A percentile compares a stretch with the other conserved stretches of the same genome.
phyloP scores from a whole-genome alignment of 2,797 vertebrate species.

The Dermochelys coriacea region DNA sequence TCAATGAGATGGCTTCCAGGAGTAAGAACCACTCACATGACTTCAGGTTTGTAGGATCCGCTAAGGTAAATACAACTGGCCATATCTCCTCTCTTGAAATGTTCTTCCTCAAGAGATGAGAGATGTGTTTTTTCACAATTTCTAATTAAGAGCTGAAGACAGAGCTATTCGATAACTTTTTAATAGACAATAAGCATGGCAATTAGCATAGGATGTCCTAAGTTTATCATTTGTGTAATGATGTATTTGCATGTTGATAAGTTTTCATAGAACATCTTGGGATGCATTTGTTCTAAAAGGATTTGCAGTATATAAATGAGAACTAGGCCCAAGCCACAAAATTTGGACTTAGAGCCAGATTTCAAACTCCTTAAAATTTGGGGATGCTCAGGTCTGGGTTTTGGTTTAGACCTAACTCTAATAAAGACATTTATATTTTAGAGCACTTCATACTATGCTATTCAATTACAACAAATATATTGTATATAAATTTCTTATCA shows the following conservation, averaged over 20 bases:
- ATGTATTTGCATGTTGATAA: not conserved
- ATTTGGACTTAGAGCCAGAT: constrained; percentile 14
- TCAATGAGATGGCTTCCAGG: constrained; percentile 15
- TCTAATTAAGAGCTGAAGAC: constrained; percentile 45
- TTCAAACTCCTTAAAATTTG: constrained; percentile 12
- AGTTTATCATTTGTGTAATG: not conserved
- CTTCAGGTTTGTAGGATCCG: not conserved
- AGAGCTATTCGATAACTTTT: not conserved
- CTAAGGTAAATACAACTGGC: not conserved
- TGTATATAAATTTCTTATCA: constrained; percentile 63
- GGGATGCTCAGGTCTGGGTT: constrained; percentile 39
- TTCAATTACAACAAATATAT: constrained; percentile 63
- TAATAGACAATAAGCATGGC: constrained; percentile 1
- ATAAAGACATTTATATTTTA: constrained; percentile 41
- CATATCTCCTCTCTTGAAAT: constrained; percentile 10
- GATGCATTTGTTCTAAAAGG: constrained; percentile 6
- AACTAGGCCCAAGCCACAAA: constrained; percentile 25
- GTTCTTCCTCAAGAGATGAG: constrained; percentile 12
- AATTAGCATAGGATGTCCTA: not conserved
- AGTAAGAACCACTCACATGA: not conserved
- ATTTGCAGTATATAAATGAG: not conserved
- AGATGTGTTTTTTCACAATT: not conserved
- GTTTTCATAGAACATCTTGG: constrained; percentile 3
- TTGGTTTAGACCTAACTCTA: constrained; percentile 55
- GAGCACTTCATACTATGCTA: constrained; percentile 54